A percentile compares a stretch with the other conserved stretches of the same genome.
These are phyloP conservation scores for Caenorhabditis inopinata DNA, from an alignment of 1,140 invertebrate genomes.

Conservation along the genomic window DNA sequence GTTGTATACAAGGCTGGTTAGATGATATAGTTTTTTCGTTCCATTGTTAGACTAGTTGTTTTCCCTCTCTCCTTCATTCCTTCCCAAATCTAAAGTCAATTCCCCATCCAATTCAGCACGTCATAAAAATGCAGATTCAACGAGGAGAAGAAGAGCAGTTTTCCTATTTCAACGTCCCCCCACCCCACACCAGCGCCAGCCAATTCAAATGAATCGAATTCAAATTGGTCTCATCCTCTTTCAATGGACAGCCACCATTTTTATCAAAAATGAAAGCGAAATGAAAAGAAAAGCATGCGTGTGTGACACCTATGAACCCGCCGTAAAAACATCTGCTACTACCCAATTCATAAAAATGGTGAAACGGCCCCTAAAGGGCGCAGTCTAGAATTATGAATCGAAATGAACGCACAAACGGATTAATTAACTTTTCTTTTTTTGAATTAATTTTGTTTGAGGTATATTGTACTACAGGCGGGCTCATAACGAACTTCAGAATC, in stretches of 20 bases:
- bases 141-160: not conserved
- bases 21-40: not conserved
- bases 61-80: not conserved
- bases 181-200: too few species aligned
- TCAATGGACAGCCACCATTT: not conserved
- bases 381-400: too few species aligned
- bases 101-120: conserved; percentile 26
- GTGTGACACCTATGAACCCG: not conserved
- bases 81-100: not conserved
- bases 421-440: too few species aligned
- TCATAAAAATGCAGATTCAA: conserved; percentile 21
- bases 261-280: conserved; percentile 21
- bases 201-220: conserved; percentile 7
- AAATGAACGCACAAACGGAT: too few species aligned
- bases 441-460: too few species aligned
- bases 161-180: not conserved
- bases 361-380: too few species aligned
- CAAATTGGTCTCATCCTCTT: not conserved
- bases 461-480: too few species aligned
- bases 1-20: too few species aligned
- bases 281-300: not conserved
- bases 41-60: not conserved
- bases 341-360: too few species aligned
- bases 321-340: not conserved
- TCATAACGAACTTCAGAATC: not conserved